Evolutionary conservation across 1,140 invertebrate species (phyloP).

Genomic region (Lerema accius): DNA sequence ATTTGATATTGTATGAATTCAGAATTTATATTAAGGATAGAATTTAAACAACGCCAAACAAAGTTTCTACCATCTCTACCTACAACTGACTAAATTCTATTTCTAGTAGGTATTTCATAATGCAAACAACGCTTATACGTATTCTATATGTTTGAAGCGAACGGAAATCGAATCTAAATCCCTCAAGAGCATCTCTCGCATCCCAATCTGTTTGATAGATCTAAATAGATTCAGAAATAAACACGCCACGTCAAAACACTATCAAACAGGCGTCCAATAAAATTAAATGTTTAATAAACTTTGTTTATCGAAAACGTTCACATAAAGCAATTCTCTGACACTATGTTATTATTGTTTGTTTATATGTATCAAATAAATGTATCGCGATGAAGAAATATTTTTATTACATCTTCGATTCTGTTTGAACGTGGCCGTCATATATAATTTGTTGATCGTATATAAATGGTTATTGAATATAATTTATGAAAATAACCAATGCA

Average conservation of each 20-base stretch:
- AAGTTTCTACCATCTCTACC: neutral
- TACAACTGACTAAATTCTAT: neutral
- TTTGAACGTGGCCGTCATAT: neutral
- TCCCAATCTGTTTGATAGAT: constrained; percentile 28
- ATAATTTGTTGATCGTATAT: no score
- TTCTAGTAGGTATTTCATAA: neutral
- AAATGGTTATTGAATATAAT: no score
- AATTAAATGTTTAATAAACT: no score
- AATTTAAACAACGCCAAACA: no score
- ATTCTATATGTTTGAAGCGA: neutral
- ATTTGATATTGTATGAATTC: no score
- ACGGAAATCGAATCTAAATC: constrained; percentile 16
- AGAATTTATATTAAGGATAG: no score
- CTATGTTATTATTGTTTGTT: constrained; percentile 6
- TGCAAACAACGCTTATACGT: neutral
- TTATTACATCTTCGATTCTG: neutral
- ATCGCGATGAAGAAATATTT: neutral
- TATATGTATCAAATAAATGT: no score
- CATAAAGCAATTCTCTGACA: constrained; percentile 4
- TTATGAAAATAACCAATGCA: no score
- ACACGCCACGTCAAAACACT: constrained; percentile 31
- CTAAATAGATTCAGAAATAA: constrained; percentile 32
- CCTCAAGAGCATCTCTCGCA: constrained; percentile 12
- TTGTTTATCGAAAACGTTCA: constrained; percentile 21
- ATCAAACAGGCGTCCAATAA: constrained; percentile 19